A percentile compares a stretch with the other conserved stretches of the same genome.
Conservation (phyloP, 1,140 invertebrate genomes). For the Orchesella cincta region DNA sequence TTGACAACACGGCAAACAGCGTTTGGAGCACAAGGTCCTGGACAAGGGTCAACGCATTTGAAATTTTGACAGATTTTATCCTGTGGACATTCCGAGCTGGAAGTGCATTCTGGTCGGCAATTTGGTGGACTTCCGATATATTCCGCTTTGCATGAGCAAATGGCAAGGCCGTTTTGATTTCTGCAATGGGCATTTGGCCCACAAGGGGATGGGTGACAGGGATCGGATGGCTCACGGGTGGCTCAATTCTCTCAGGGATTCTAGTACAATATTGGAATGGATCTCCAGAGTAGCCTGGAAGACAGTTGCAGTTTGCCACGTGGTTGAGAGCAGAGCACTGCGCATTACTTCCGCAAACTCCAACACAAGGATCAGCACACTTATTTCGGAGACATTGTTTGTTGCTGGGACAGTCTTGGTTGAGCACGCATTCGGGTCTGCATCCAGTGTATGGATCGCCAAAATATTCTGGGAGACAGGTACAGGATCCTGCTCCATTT, state of each 20-base stretch:
- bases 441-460: constrained; percentile 70
- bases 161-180: constrained; percentile 76
- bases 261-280: constrained; percentile 70
- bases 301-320: constrained; percentile 48
- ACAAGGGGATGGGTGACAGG: constrained; percentile 70
- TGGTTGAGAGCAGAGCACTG: neutral
- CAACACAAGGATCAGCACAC: constrained; percentile 76
- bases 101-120: constrained; percentile 65
- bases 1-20: constrained; percentile 69
- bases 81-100: constrained; percentile 66
- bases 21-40: constrained; percentile 62
- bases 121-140: constrained; percentile 51
- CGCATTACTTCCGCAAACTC: constrained; percentile 76
- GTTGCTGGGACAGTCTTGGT: constrained; percentile 57
- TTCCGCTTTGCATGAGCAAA: constrained; percentile 72
- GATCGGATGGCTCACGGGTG: constrained; percentile 68
- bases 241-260: constrained; percentile 78
- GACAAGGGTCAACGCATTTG: constrained; percentile 62
- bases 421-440: constrained; percentile 64
- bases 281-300: constrained; percentile 38
- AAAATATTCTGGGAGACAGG: constrained; percentile 67
- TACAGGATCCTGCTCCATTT: constrained; percentile 68
- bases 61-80: constrained; percentile 60
- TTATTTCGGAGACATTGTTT: constrained; percentile 73
- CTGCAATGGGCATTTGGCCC: constrained; percentile 74